Percentiles rank a stretch among this genome's conserved stretches.
Conservation (phyloP, 2,113 vertebrate species). For the Sinocyclocheilus rhinocerous region DNA sequence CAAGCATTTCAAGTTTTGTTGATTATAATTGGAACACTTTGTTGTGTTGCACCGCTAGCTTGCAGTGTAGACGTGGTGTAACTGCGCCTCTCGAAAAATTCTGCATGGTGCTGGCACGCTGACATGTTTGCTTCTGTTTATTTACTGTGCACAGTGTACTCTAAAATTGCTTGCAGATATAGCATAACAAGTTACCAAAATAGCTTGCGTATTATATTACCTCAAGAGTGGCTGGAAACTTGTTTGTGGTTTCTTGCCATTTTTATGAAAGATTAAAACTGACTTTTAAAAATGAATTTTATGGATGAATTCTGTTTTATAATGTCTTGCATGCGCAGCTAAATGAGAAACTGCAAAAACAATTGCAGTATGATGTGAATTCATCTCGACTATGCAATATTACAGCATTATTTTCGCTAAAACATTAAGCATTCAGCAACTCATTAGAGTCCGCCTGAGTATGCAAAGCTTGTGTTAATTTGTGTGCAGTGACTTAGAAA, state of each 20-base stretch:
- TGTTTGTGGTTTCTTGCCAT: background rate
- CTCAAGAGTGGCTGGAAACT: background rate
- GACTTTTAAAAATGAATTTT: background rate
- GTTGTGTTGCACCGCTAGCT: conserved; percentile 4
- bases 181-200: background rate
- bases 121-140: background rate
- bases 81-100: background rate
- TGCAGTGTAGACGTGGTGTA: background rate
- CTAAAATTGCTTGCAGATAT: background rate
- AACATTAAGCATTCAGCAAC: conserved; percentile 1
- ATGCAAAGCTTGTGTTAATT: conserved; percentile 14
- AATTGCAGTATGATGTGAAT: background rate
- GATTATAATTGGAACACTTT: background rate
- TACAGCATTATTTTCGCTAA: background rate
- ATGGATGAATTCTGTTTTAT: background rate
- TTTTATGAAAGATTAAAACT: background rate
- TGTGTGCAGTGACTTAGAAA: conserved; percentile 15
- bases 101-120: background rate
- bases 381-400: conserved; percentile 3
- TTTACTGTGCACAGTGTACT: background rate
- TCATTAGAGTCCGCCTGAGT: conserved; percentile 3
- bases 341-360: background rate
- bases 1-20: background rate
- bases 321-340: background rate
- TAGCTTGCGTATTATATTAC: background rate